Evolutionary conservation across 92 coral and sea anemone genomes (phyloP).

Genomic region (Plumapathes pennacea): DNA sequence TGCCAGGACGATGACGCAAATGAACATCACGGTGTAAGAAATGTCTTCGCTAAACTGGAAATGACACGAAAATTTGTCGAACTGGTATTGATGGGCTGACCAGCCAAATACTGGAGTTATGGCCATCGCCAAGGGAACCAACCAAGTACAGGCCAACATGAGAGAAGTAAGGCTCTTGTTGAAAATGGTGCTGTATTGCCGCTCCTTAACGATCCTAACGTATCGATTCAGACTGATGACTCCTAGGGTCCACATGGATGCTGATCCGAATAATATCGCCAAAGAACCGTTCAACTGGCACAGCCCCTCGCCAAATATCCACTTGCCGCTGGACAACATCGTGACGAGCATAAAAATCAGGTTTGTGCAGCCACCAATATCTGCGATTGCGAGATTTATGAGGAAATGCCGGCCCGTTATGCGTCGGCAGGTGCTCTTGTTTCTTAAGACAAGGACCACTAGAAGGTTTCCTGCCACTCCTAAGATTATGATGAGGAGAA

Average conservation of each 20-base stretch:
- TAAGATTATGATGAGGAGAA: constrained; percentile 18
- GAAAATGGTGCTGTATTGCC: constrained; percentile 44
- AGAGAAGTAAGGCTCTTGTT: constrained; percentile 16
- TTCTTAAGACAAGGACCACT: constrained; percentile 45
- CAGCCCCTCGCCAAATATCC: constrained; percentile 56
- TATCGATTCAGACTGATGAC: constrained; percentile 65
- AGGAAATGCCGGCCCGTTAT: constrained; percentile 56
- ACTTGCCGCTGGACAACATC: constrained; percentile 37
- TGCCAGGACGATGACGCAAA: constrained; percentile 13
- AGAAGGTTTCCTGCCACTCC: constrained; percentile 65
- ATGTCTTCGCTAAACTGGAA: constrained; percentile 52
- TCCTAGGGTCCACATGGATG: constrained; percentile 49
- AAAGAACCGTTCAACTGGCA: constrained; percentile 60
- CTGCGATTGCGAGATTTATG: constrained; percentile 51
- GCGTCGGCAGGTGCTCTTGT: constrained; percentile 44
- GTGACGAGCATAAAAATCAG: constrained; percentile 61
- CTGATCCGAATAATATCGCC: constrained; percentile 44
- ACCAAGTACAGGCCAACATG: constrained; percentile 48
- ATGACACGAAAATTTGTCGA: constrained; percentile 62
- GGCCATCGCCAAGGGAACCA: constrained; percentile 45
- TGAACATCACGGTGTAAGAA: constrained; percentile 57
- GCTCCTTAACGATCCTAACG: constrained; percentile 47
- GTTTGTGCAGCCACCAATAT: constrained; percentile 57
- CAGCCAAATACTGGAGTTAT: constrained; percentile 65
- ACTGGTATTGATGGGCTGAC: constrained; percentile 65